Base-by-base conservation (phyloP, 2,797 vertebrate genomes). In the Cichlasoma orientale region DNA sequence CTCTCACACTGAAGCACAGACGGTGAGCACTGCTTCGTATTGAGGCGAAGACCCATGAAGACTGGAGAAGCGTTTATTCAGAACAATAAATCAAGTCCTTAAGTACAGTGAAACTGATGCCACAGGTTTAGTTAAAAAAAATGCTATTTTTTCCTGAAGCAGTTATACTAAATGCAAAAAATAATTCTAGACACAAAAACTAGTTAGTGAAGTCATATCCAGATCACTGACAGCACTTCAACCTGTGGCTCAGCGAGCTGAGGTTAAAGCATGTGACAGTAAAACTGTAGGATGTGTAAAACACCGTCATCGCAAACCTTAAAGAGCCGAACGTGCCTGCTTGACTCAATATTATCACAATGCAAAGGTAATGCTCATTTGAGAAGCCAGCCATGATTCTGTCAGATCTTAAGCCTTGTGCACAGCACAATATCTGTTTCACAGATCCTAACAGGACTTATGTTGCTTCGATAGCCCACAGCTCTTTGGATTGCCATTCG, bases 201-300 rank as follows among this genome's bases (percentile, higher is more conserved):
- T 19, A 58, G 25, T 57, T 50, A 36, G 6, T n/a, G 3, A 44
- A 80, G 21, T 57, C 3, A 74, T 73, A 74, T 79, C 55, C 72
- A 58, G 1, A 77, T 19, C 63, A 74, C 0, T 36, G 71, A 76
- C 73, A 44, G 70, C 63, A 79, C 69, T 66, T 68, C 36, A 79
- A 82, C 57, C 63, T 59, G 56, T n/a, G 74, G 14, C n/a, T n/a
- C n/a, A n/a, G n/a, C n/a, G n/a, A n/a, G n/a, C 47, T 31, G 74
- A 75, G 56, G 11, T 72, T 72, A 68, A 58, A 73, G 56, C 13
- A 21, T 55, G 55, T 54, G 56, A 80, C 41, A 59, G 38, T 31
- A 12, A 84, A 55, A 78, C 36, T 52, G 72, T 75, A n/a, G 53
- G 50, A 81, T 74, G 36, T 80, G 54, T 79, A 82, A 90, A 87